Evolutionary conservation across 2,113 vertebrate species (phyloP), one percentile per base, ranked within the genome.

Genomic region (Oryzias curvinotus): DNA sequence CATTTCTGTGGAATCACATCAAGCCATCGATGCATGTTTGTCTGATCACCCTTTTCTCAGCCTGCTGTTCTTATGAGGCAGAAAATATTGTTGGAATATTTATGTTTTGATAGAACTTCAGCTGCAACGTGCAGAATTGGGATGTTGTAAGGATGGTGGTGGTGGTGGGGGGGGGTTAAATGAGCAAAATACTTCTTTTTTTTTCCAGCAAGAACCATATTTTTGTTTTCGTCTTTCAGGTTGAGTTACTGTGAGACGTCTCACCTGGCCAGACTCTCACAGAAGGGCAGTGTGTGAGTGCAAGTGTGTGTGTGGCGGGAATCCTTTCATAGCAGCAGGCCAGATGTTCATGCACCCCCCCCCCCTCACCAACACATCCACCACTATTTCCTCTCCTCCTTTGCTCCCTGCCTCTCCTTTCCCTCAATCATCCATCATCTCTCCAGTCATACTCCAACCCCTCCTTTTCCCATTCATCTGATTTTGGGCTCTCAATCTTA

Each of bases 291-390:
- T 49, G 45, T 15, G 44, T 25, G 50, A 43, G 42, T 18, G 16
- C 41, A 36, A 19, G 52, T 47, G 63, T 25, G 52, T 56, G 59
- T 28, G 52, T 16, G 28, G 30, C 12, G 44, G 64, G 67, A 70
- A 54, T 74, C 70, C 71, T 69, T 63, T 69, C 53, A 46, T 58
- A 71, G 70, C 49, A 1, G 3, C 52, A 36, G 66, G 75, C 75
- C 75, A 76, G 80, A 76, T 82, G 72, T 78, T 82, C 52, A 8
- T 4, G 3, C 36, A 43, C 64, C 44, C 64, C 17, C 52, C 63
- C 44, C 25, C 49, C 65, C n/a, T n/a, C 18, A 48, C 47, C 47
- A 18, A 17, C 52, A 63, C 44, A 25, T 45, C 61, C 18, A 19
- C 51, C 54, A 19, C 41, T 28, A 14, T 55, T 63, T 47, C 50